Percentiles rank a stretch among this genome's conserved stretches.
Evolutionary conservation across 2,113 vertebrate genomes (phyloP).

Genomic region (Oncorhynchus keta): DNA sequence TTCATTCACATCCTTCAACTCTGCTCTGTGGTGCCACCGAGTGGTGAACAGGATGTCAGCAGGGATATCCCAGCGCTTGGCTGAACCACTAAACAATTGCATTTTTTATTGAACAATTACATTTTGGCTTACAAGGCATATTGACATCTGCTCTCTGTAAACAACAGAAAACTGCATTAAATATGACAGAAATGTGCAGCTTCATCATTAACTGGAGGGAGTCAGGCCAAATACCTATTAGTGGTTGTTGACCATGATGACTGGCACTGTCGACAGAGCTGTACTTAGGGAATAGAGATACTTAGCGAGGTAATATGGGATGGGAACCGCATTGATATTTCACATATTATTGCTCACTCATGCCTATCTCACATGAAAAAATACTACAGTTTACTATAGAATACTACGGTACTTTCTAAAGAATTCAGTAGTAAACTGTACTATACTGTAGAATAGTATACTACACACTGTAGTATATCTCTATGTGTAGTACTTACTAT

Average conservation of each 20-base stretch:
- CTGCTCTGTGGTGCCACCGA: constrained; percentile 14
- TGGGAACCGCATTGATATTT: background rate
- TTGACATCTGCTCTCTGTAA: background rate
- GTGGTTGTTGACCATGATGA: background rate
- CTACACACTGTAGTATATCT: too few species aligned
- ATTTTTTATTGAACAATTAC: background rate
- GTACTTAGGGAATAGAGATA: too few species aligned
- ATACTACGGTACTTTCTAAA: too few species aligned
- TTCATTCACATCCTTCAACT: background rate
- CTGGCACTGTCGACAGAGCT: background rate
- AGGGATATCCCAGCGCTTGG: background rate
- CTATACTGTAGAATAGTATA: too few species aligned
- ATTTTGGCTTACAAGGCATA: background rate
- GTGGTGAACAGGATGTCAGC: background rate
- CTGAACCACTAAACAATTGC: background rate
- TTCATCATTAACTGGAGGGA: background rate
- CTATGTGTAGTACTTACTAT: too few species aligned
- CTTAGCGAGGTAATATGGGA: too few species aligned
- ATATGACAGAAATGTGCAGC: background rate
- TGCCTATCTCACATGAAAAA: too few species aligned
- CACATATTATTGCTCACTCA: background rate
- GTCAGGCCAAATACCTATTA: background rate
- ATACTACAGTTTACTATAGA: too few species aligned
- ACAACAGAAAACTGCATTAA: background rate
- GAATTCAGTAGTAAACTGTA: too few species aligned